Conservation (phyloP, 1,140 invertebrate species). For the Zaprionus camerounensis region DNA sequence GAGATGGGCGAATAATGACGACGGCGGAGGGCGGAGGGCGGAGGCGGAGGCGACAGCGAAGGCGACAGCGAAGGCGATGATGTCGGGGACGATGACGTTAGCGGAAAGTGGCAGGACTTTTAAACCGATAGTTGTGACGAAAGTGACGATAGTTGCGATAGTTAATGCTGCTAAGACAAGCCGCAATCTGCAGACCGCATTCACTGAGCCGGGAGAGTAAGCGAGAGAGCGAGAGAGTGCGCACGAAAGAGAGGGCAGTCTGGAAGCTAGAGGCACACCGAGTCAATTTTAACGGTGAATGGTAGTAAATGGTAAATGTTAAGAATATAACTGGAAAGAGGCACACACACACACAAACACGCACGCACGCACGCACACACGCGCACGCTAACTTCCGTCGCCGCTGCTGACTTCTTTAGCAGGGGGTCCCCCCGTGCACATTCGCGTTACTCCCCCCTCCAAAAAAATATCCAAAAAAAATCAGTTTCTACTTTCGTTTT, state of each 20-base stretch:
- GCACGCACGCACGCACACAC: constrained; percentile 7
- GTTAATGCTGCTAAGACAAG: constrained; percentile 14
- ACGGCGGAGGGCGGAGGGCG: constrained; percentile 3
- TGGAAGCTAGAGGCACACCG: constrained; percentile 52
- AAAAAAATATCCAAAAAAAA: constrained; percentile 7
- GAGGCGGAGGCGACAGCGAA: not conserved
- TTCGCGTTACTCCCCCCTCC: not conserved
- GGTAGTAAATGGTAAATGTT: constrained; percentile 51
- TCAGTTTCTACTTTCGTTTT: constrained; percentile 23
- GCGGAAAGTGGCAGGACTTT: constrained; percentile 20
- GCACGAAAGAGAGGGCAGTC: constrained; percentile 45
- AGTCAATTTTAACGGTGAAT: constrained; percentile 52
- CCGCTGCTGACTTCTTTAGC: not conserved
- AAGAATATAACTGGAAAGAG: constrained; percentile 45
- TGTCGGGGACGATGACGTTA: constrained; percentile 17
- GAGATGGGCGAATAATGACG: constrained; percentile 23
- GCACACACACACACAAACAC: constrained; percentile 38
- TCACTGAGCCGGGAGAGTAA: constrained; percentile 9
- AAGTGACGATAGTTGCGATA: constrained; percentile 14
- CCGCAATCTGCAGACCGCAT: constrained; percentile 40
- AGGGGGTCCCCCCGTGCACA: not conserved
- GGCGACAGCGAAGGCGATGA: constrained; percentile 5
- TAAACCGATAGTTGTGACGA: not conserved
- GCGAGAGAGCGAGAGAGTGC: constrained; percentile 4
- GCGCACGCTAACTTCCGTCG: constrained; percentile 21